Evolutionary conservation across 2,797 vertebrate genomes (phyloP).

Genomic region (Hypotaenidia philippensis): DNA sequence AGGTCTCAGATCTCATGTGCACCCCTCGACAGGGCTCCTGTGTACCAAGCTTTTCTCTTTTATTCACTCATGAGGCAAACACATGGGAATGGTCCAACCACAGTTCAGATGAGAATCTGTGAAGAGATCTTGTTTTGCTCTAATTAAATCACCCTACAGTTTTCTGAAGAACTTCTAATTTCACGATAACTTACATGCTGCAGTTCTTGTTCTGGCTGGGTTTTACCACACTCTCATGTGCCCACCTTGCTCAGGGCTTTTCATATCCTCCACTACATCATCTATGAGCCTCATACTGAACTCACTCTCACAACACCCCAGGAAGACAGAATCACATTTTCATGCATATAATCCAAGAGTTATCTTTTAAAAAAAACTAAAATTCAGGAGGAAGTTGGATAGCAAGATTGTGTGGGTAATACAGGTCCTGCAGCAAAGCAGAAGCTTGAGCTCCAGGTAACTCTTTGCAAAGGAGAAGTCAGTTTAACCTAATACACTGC

Average conservation of each 20-base stretch:
- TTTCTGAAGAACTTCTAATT: neutral
- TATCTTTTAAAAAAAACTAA: neutral
- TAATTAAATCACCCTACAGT: neutral
- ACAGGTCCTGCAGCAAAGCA: neutral
- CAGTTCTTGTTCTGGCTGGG: neutral
- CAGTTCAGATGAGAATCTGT: neutral
- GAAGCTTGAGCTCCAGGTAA: neutral
- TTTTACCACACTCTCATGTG: neutral
- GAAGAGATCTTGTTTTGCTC: neutral
- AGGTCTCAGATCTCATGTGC: neutral
- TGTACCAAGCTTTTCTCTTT: neutral
- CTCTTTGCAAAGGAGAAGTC: neutral
- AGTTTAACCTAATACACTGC: neutral
- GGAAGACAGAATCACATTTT: neutral
- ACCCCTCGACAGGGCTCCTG: neutral
- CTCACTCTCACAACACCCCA: neutral
- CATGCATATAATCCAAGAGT: neutral
- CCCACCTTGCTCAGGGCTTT: neutral
- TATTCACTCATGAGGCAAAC: neutral
- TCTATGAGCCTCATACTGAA: neutral
- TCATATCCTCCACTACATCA: neutral
- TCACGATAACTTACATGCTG: fast-evolving
- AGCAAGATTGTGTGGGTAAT: neutral
- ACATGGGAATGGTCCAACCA: neutral
- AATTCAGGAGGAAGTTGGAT: neutral